A percentile compares a stretch with the other conserved stretches of the same genome.
Conservation (phyloP, 2,113 vertebrate genomes). For the Chinchilla lanigera region DNA sequence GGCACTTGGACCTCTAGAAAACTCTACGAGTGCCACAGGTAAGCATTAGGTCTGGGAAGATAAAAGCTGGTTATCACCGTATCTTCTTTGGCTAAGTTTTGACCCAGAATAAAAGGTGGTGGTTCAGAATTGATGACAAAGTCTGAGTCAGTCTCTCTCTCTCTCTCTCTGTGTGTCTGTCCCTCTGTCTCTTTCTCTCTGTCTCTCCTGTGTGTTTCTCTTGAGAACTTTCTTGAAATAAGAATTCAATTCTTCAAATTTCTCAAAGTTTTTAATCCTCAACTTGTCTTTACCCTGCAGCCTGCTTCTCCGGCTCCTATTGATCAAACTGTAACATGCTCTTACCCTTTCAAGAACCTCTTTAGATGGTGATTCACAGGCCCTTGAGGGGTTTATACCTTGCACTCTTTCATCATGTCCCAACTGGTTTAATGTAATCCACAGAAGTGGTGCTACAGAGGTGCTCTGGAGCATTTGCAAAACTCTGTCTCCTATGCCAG, state of each 20-base stretch:
- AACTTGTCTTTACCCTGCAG: constrained; percentile 37
- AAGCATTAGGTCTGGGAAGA: neutral
- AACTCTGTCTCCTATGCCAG: neutral
- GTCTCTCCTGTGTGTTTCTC: neutral
- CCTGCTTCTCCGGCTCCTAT: constrained; percentile 49
- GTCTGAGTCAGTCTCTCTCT: neutral
- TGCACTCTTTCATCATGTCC: constrained; percentile 61
- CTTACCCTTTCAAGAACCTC: constrained; percentile 68
- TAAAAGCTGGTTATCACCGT: neutral
- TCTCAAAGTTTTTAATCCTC: constrained; percentile 64
- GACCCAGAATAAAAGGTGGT: neutral
- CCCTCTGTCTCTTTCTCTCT: neutral
- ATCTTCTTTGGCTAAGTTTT: neutral
- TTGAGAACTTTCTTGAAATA: constrained; percentile 46
- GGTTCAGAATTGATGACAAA: constrained; percentile 5
- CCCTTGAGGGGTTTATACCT: constrained; percentile 48
- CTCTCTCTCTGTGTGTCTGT: neutral
- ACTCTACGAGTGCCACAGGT: neutral
- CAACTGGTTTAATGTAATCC: constrained; percentile 46
- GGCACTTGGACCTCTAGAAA: neutral
- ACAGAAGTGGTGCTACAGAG: neutral
- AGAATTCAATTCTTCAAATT: constrained; percentile 47
- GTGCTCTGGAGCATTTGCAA: neutral
- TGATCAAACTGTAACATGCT: constrained; percentile 65
- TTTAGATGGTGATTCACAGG: constrained; percentile 50